phyloP scores from a whole-genome alignment of 2,113 vertebrate species.

The Mustela lutreola region DNA sequence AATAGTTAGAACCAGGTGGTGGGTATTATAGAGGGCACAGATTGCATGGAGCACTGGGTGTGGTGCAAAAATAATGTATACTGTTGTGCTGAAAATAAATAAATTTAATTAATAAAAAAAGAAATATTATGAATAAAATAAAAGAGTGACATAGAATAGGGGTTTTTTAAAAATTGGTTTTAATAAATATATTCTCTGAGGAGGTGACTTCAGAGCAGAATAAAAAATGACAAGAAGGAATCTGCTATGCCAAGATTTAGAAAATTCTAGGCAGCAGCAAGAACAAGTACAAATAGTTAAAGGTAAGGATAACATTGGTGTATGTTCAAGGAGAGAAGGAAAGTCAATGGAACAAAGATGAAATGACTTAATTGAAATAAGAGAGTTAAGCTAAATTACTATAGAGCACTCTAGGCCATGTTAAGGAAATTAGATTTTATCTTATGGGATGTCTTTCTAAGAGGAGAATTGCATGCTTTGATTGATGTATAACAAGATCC shows the following conservation, averaged over 20 bases:
- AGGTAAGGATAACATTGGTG: neutral
- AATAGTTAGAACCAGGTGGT: neutral
- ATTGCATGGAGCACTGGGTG: no score
- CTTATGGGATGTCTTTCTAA: neutral
- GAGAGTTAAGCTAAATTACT: neutral
- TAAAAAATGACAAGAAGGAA: neutral
- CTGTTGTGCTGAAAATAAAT: no score
- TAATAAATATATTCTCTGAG: neutral
- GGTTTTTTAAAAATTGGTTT: neutral
- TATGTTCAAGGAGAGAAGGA: neutral
- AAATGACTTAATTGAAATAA: neutral
- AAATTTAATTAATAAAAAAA: no score
- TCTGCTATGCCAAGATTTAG: neutral
- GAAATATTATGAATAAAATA: conserved; percentile 11
- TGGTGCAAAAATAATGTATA: no score
- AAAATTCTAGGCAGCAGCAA: neutral
- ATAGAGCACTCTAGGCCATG: neutral
- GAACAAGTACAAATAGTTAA: neutral
- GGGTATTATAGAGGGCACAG: no score
- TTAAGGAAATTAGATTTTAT: neutral
- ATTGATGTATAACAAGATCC: neutral
- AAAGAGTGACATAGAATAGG: neutral
- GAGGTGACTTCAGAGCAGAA: neutral
- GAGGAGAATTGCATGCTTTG: neutral
- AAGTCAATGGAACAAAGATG: neutral